phyloP scores from a whole-genome alignment of 2,888 invertebrate genomes.

The Heteropelma amictum region DNA sequence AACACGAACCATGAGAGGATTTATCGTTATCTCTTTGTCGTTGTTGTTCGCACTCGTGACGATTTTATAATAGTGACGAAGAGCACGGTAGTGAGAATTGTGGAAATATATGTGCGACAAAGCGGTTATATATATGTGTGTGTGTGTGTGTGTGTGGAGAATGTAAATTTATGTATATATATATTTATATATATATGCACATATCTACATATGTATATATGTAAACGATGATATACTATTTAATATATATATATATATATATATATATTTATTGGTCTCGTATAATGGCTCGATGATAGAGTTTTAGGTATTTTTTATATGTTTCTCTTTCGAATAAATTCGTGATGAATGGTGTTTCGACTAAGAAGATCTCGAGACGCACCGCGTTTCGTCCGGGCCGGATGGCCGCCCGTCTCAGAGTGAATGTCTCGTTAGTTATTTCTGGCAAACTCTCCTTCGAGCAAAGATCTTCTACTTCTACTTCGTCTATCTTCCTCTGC shows the following conservation, averaged over 20 bases:
- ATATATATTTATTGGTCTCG: neutral
- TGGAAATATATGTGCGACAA: conserved; percentile 21
- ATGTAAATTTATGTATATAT: neutral
- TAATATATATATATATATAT: neutral
- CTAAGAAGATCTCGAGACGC: conserved; percentile 67
- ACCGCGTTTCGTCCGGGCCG: conserved; percentile 77
- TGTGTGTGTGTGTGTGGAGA: neutral
- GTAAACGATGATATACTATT: neutral
- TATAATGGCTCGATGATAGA: conserved; percentile 4
- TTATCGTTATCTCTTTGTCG: conserved; percentile 21
- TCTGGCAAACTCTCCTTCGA: conserved; percentile 71
- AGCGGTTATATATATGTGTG: conserved; percentile 9
- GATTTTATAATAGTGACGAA: conserved; percentile 34
- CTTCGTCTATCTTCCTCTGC: conserved; percentile 56
- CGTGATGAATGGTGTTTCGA: conserved; percentile 49
- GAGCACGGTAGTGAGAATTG: conserved; percentile 33
- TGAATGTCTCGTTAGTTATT: conserved; percentile 78
- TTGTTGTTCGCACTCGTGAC: conserved; percentile 34
- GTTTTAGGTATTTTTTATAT: conserved; percentile 24
- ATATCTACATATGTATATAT: neutral
- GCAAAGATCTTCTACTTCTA: conserved; percentile 57
- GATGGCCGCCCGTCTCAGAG: conserved; percentile 77
- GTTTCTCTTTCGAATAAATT: conserved; percentile 34
- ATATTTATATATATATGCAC: neutral
- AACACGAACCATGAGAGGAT: conserved; percentile 32